Evolutionary conservation across 2,113 vertebrate species (phyloP), one percentile per base, ranked within the genome.

Genomic region (Brachyhypopomus occidentalis): DNA sequence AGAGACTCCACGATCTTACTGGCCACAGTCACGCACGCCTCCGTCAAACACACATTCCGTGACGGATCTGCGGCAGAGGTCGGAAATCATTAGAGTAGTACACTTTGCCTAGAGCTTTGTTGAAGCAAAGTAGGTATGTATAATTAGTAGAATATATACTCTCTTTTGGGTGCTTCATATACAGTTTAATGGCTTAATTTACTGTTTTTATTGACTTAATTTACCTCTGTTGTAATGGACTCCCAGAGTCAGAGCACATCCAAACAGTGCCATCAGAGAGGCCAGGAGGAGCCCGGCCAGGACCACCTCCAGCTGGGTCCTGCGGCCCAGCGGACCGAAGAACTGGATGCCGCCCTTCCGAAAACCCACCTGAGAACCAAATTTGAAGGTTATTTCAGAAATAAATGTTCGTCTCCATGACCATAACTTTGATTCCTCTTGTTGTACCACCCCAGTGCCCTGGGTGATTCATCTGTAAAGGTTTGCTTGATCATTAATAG

Each of bases 1-100:
- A 99, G 90, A 1, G 97, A 96, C 88, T 98, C 97, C 81, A 95
- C 91, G 67, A 99, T 98, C 90, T 97, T 96, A 72, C 96, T 95
- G 77, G 97, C 96, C 85, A 99, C 96, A 0, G 90, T 95, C 72
- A 98, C 62, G 8, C 98, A 99, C 5, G 96, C 94, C 41, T 98
- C 96, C 0, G 97, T 94, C 86, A 99, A 93, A 86, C 98, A 99
- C 20, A 92, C 92, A 84, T 91, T 94, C 67, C 86, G 95, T 25
- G 94, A 94, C 22, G 94, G 93, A 86, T 95, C 97, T 94, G 87
- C 9, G 22, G n/a, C 82, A 0, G 0, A 58, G 14, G 27, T 60
- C n/a, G 20, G 38, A 1, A 25, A 25, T 63, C 38, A 5, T 3
- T 1, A 63, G 59, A 30, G 7, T 6, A n/a, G 55, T 30, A 58